These are phyloP conservation scores for Neodiprion lecontei DNA, from an alignment of 1,140 invertebrate species.

Conservation along the genomic window DNA sequence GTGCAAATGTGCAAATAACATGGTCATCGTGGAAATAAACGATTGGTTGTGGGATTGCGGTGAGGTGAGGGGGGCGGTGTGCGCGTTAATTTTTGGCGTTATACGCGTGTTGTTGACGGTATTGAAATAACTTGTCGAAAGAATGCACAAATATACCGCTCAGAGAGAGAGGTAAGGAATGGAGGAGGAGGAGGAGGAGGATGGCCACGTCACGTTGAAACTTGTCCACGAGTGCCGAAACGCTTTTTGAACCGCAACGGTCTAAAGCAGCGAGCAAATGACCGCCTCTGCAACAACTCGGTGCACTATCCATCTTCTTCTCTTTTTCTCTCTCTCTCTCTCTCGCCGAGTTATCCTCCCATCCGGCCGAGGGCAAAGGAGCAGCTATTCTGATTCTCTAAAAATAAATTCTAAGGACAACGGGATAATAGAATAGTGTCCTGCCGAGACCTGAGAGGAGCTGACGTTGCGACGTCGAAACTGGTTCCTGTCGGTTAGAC, in stretches of 20 bases:
- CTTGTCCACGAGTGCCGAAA: neutral
- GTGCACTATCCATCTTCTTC: conserved; percentile 17
- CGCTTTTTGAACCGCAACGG: no score
- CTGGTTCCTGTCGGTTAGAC: conserved; percentile 16
- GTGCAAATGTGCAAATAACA: no score
- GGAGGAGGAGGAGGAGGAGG: no score
- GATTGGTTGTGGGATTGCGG: no score
- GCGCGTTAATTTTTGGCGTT: no score
- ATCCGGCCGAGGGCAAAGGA: conserved; percentile 12
- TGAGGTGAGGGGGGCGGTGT: no score
- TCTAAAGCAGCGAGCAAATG: no score
- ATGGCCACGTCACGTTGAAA: neutral
- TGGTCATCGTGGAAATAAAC: no score
- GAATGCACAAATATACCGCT: no score
- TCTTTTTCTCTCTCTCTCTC: neutral
- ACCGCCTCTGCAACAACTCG: conserved; percentile 10
- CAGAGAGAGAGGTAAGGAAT: neutral
- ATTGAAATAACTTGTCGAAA: no score
- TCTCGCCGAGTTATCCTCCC: conserved; percentile 20
- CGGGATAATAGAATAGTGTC: conserved; percentile 42
- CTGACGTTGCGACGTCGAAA: conserved; percentile 23
- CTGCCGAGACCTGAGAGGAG: conserved; percentile 23
- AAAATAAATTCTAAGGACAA: conserved; percentile 31
- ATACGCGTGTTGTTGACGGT: no score
- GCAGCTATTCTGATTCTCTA: conserved; percentile 14